Evolutionary conservation across 1,140 invertebrate species (phyloP), one percentile per base, ranked within the genome.

Genomic region (Brachionus calyciflorus): DNA sequence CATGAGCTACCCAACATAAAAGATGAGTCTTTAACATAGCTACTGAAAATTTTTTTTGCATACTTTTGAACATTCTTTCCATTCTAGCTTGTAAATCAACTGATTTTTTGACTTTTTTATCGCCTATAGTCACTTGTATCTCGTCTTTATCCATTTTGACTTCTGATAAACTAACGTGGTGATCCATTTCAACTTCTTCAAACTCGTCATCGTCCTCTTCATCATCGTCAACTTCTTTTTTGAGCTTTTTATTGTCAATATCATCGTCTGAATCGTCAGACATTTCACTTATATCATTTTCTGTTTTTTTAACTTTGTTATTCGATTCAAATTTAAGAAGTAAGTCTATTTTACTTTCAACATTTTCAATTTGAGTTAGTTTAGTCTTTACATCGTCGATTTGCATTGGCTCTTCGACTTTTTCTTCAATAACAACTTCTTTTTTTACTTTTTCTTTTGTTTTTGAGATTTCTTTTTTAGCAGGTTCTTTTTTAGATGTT

Each of bases 271-370:
- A n/a, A n/a, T n/a, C n/a, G n/a, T n/a, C n/a, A 7, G 40, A 41
- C 3, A 44, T 41, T 5, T 24, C 17, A 37, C 21, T 63, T 44
- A 1, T 10, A 44, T 65, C 30, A 24, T 28, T 41, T 9, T n/a
- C 21, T 24, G 21, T 10, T 12, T 17, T 21, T 30, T 65, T 44
- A 24, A 14, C 26, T 24, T 65, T 65, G 30, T 26, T 65, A 24
- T 19, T 24, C 17, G 60, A 44, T 41, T 65, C 60, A 44, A 65
- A 44, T 65, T 65, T 65, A 24, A 65, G 41, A 12, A 65, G 44
- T 65, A 65, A 44, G 44, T 65, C 60, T 44, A 65, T 65, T 65
- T 65, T 65, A 26, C 30, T 65, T 41, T 65, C 60, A 24, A 65
- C 41, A 24, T 65, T 65, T 14, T 44, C 37, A 3, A 60, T 60